phyloP scores from a whole-genome alignment of 2,888 invertebrate genomes.

The Lithophane leautieri region DNA sequence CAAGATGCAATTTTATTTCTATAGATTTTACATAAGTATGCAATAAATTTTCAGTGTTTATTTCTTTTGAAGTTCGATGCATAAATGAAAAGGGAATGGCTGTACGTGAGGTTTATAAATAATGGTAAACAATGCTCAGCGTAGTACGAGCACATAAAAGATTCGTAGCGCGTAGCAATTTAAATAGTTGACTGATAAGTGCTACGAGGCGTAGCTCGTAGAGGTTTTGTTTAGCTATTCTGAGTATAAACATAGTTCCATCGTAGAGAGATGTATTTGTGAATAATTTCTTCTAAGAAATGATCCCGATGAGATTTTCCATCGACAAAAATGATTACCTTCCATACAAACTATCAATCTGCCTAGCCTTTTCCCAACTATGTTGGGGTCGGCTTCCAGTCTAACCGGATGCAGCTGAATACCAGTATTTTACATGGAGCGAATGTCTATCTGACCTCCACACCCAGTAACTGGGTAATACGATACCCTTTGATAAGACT shows the following conservation, averaged over 20 bases:
- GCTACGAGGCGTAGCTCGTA: constrained; percentile 53
- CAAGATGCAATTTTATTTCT: constrained; percentile 61
- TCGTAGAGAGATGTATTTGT: background rate
- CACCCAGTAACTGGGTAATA: background rate
- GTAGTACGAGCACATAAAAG: constrained; percentile 38
- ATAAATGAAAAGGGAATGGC: constrained; percentile 52
- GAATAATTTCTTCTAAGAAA: too few relatives aligned
- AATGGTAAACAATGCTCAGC: constrained; percentile 38
- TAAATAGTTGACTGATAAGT: constrained; percentile 52
- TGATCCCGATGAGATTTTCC: too few relatives aligned
- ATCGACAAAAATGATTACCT: too few relatives aligned
- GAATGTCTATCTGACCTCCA: background rate
- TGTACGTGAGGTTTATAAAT: constrained; percentile 56
- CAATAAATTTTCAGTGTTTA: constrained; percentile 61
- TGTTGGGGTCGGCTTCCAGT: background rate
- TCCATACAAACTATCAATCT: too few relatives aligned
- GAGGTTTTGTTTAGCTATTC: constrained; percentile 9
- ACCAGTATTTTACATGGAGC: background rate
- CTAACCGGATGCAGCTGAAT: background rate
- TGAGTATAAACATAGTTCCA: constrained; percentile 7
- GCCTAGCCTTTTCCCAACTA: too few relatives aligned
- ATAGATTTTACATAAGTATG: constrained; percentile 56
- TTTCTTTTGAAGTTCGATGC: constrained; percentile 56
- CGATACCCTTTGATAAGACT: background rate
- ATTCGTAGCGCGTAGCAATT: constrained; percentile 65